phyloP scores from a whole-genome alignment of 1,140 invertebrate genomes.

The Lethrus apterus region DNA sequence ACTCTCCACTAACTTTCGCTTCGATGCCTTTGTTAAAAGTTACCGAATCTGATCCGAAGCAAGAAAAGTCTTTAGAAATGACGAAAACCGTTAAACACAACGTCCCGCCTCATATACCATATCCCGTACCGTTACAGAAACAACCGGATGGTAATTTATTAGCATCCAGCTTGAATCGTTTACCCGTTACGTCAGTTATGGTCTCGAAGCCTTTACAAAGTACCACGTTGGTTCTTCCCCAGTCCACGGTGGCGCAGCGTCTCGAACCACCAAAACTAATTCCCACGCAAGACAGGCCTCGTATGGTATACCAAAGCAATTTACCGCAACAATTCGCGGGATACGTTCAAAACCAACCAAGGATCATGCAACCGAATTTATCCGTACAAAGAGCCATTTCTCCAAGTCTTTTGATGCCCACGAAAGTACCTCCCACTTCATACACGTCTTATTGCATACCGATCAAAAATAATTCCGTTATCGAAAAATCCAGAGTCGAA shows the following conservation, averaged over 20 bases:
- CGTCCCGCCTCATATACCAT: slow-evolving; percentile 44
- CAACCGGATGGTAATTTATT: slow-evolving; percentile 11
- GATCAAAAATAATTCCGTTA: no score
- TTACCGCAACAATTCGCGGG: slow-evolving; percentile 16
- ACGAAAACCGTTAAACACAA: slow-evolving; percentile 26
- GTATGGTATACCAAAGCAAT: slow-evolving; percentile 28
- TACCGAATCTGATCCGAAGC: not conserved
- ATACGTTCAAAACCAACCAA: no score
- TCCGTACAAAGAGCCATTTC: slow-evolving; percentile 24
- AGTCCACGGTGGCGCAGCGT: slow-evolving; percentile 35
- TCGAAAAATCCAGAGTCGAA: no score
- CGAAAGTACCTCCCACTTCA: no score
- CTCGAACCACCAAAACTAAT: slow-evolving; percentile 30
- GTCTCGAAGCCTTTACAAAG: slow-evolving; percentile 48
- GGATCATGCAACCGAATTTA: no score
- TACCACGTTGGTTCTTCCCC: slow-evolving; percentile 44
- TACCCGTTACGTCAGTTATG: slow-evolving; percentile 49
- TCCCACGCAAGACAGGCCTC: slow-evolving; percentile 22
- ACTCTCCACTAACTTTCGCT: slow-evolving; percentile 1
- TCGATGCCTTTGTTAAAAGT: slow-evolving; percentile 10
- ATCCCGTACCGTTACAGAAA: slow-evolving; percentile 18
- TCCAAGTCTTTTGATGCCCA: no score
- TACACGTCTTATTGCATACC: no score
- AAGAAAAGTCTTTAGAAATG: not conserved
- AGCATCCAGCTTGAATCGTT: slow-evolving; percentile 9